Percentiles rank a stretch among this genome's conserved stretches.
phyloP scores from a whole-genome alignment of 2,113 vertebrate genomes.

The Brienomyrus longianalis region DNA sequence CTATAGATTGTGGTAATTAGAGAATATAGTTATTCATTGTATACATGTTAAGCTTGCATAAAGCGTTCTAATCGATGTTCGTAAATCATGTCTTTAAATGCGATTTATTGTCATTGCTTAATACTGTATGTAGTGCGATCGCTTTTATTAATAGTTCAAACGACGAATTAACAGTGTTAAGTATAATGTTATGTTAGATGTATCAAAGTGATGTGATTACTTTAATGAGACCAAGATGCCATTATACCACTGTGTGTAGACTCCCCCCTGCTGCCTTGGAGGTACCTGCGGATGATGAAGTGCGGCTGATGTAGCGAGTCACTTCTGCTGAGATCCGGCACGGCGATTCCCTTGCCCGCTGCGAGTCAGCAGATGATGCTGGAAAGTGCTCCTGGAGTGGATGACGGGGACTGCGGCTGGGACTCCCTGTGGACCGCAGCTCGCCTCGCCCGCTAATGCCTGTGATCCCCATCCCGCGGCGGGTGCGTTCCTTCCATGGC shows the following conservation, averaged over 20 bases:
- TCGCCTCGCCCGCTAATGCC: slow-evolving; percentile 76
- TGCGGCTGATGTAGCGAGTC: not conserved
- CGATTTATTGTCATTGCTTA: not conserved
- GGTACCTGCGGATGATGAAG: not conserved
- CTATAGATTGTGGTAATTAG: not conserved
- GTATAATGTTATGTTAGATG: not conserved
- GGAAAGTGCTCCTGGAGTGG: slow-evolving; percentile 1
- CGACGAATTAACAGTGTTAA: not conserved
- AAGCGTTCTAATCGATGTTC: not conserved
- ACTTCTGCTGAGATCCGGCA: not conserved
- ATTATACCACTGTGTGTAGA: not conserved
- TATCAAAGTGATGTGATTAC: not conserved
- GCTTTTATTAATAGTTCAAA: not conserved
- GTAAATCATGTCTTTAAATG: not conserved
- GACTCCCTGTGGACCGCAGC: slow-evolving; percentile 47
- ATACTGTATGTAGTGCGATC: not conserved
- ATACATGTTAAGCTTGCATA: not conserved
- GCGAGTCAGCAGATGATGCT: slow-evolving; percentile 15
- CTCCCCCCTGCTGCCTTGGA: not conserved
- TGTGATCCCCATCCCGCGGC: slow-evolving; percentile 93
- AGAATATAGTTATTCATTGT: not conserved
- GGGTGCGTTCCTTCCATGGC: slow-evolving; percentile 93
- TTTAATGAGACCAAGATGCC: not conserved
- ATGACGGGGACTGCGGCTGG: slow-evolving; percentile 37
- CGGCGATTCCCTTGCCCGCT: not conserved